Evolutionary conservation across 1,140 invertebrate genomes (phyloP).

Genomic region (Eurosta solidaginis): DNA sequence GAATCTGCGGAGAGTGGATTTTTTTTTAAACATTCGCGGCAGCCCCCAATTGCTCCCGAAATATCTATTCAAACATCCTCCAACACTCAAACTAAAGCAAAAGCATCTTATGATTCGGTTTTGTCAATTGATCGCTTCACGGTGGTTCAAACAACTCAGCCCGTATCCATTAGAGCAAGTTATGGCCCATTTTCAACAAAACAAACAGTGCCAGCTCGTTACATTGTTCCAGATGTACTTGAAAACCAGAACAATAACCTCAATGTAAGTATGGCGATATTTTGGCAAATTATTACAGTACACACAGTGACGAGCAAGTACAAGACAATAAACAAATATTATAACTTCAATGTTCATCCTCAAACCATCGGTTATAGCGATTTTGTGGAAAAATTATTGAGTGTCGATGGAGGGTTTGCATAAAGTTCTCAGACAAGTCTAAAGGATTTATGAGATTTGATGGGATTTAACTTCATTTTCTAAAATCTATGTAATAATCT

Average conservation of each 20-base stretch:
- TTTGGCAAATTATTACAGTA: no score
- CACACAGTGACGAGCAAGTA: no score
- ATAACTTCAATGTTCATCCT: no score
- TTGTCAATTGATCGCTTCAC: slow-evolving; percentile 82
- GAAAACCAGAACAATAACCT: slow-evolving; percentile 61
- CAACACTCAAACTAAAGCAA: slow-evolving; percentile 45
- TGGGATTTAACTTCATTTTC: no score
- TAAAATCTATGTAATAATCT: no score
- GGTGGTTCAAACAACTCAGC: slow-evolving; percentile 83
- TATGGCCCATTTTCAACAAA: slow-evolving; percentile 93
- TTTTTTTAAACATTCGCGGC: slow-evolving; percentile 79
- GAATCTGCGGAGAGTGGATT: slow-evolving; percentile 89
- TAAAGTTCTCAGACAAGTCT: no score
- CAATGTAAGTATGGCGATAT: slow-evolving; percentile 49
- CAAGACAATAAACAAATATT: no score
- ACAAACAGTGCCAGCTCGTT: slow-evolving; percentile 89
- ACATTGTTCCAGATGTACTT: slow-evolving; percentile 79
- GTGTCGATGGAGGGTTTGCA: no score
- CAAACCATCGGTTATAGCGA: no score
- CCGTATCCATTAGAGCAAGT: slow-evolving; percentile 83
- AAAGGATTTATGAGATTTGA: no score
- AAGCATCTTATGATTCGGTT: slow-evolving; percentile 64
- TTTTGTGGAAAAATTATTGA: no score
- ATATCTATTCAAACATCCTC: slow-evolving; percentile 42
- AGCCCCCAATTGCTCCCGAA: slow-evolving; percentile 62